A percentile compares a stretch with the other conserved stretches of the same genome.
Evolutionary conservation across 2,888 invertebrate genomes (phyloP).

Genomic region (Dicyrtomina minuta): DNA sequence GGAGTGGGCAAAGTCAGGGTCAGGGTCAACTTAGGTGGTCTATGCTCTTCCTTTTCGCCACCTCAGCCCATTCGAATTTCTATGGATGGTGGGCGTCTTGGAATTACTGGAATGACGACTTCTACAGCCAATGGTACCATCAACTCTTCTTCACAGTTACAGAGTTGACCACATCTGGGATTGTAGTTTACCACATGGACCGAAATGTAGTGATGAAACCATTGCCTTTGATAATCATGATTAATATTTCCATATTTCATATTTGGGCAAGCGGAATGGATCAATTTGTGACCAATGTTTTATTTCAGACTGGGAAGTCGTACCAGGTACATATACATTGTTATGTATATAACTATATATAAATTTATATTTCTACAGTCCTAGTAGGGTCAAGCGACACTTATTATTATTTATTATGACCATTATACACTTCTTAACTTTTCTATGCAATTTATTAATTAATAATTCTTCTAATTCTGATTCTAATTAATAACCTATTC

Average conservation of each 20-base stretch:
- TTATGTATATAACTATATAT: too few relatives aligned
- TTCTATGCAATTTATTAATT: too few relatives aligned
- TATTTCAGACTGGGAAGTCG: not conserved
- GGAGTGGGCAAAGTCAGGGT: not conserved
- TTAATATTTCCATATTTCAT: conserved; percentile 1
- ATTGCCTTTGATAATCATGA: not conserved
- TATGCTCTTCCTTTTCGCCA: not conserved
- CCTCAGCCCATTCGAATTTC: not conserved
- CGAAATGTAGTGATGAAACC: not conserved
- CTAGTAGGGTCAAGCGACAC: too few relatives aligned
- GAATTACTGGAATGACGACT: conserved; percentile 14
- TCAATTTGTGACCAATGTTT: not conserved
- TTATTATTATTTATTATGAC: too few relatives aligned
- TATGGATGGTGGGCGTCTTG: conserved; percentile 1
- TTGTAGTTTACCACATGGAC: not conserved
- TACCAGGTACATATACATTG: too few relatives aligned
- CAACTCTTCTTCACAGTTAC: conserved; percentile 5
- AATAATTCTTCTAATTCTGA: too few relatives aligned
- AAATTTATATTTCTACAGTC: too few relatives aligned
- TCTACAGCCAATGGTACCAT: not conserved
- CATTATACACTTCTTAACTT: too few relatives aligned
- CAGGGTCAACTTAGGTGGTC: not conserved
- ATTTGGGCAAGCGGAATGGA: not conserved
- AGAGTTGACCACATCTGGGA: not conserved
- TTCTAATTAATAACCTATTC: too few relatives aligned